Percentiles rank a stretch among this genome's conserved stretches.
These are phyloP conservation scores for Ispidina lecontei DNA, from an alignment of 2,797 vertebrate species.

Conservation along the genomic window DNA sequence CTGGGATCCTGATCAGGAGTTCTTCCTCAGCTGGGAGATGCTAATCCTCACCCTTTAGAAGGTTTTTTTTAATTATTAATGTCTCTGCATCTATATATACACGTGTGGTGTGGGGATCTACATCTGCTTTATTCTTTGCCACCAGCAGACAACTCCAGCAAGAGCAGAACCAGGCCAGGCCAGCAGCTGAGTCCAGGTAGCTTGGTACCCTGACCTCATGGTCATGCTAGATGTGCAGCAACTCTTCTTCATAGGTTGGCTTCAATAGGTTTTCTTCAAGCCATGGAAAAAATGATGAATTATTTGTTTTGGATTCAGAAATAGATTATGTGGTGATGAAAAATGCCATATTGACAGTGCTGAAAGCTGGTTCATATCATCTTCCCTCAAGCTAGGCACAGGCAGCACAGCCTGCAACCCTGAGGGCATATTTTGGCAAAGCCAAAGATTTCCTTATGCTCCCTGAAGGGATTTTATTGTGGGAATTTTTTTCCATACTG, in stretches of 20 bases:
- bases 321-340: neutral
- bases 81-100: neutral
- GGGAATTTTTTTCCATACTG: neutral
- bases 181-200: neutral
- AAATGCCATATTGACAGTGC: neutral
- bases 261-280: neutral
- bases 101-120: neutral
- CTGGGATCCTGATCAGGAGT: constrained; percentile 15
- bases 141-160: neutral
- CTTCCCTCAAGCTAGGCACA: neutral
- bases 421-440: neutral
- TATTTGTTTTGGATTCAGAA: neutral
- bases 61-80: neutral
- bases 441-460: neutral
- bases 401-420: neutral
- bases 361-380: neutral
- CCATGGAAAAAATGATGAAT: neutral
- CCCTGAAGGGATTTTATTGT: neutral
- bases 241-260: neutral
- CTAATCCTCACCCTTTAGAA: constrained; percentile 40
- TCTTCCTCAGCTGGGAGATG: neutral
- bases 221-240: neutral
- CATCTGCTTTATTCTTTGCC: neutral
- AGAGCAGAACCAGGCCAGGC: neutral
- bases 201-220: neutral